Conservation (phyloP, 2,888 invertebrate species). For the Pterostichus niger region DNA sequence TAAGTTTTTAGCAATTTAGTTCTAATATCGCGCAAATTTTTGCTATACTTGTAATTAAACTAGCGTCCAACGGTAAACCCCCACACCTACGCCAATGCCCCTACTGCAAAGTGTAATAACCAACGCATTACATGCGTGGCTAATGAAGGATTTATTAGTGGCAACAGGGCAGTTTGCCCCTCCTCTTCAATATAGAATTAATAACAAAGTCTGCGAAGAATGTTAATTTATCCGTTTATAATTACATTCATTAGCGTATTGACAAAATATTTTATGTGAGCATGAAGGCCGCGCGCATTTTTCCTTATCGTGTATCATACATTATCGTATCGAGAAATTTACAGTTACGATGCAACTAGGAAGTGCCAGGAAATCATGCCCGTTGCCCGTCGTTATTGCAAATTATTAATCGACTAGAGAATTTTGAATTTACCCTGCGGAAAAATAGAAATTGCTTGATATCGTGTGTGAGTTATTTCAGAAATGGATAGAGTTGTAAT, state of each 20-base stretch:
- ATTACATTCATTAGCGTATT: conserved; percentile 62
- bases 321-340: conserved; percentile 28
- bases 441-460: conserved; percentile 57
- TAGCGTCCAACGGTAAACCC: conserved; percentile 2
- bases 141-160: conserved; percentile 57
- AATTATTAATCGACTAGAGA: conserved; percentile 65
- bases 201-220: conserved; percentile 50
- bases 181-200: conserved; percentile 50
- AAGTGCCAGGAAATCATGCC: conserved; percentile 31
- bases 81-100: neutral
- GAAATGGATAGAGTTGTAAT: conserved; percentile 29
- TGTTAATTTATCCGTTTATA: conserved; percentile 63
- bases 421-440: conserved; percentile 54
- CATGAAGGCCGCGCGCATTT: conserved; percentile 40
- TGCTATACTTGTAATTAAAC: conserved; percentile 4
- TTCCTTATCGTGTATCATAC: conserved; percentile 12
- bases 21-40: neutral
- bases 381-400: conserved; percentile 13
- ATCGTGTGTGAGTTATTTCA: conserved; percentile 46
- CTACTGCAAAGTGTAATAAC: conserved; percentile 46
- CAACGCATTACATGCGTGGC: conserved; percentile 37
- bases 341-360: conserved; percentile 59
- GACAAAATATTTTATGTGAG: conserved; percentile 64
- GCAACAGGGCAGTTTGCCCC: conserved; percentile 34
- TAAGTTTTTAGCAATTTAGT: neutral